Conservation (phyloP, 2,113 vertebrate genomes). For the Cyprinodon tularosa region DNA sequence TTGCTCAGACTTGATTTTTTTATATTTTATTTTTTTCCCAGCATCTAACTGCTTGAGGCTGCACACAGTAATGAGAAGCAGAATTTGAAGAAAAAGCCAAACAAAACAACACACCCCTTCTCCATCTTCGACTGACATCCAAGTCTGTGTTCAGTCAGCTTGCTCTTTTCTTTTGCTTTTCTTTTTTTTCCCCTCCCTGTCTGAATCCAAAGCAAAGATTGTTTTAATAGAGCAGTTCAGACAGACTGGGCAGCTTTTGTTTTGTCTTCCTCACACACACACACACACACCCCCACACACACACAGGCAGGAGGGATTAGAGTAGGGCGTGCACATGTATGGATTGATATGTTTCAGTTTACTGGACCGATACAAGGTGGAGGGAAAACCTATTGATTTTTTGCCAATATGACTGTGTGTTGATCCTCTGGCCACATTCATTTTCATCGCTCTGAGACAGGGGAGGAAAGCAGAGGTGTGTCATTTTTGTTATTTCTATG, state of each 20-base stretch:
- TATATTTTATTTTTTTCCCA: rapidly evolving
- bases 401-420: conserved; percentile 73
- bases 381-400: conserved; percentile 69
- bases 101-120: conserved; percentile 65
- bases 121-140: conserved; percentile 72
- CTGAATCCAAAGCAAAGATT: conserved; percentile 76
- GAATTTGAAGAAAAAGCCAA: conserved; percentile 72
- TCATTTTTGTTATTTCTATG: conserved; percentile 72
- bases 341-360: conserved; percentile 77
- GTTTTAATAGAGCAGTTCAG: conserved; percentile 77
- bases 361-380: conserved; percentile 66
- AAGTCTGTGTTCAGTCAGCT: conserved; percentile 70
- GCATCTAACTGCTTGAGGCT: conserved; percentile 66
- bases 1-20: conserved; percentile 61
- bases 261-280: conserved; percentile 34
- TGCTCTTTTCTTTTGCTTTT: conserved; percentile 60
- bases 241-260: conserved; percentile 69
- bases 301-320: conserved; percentile 55
- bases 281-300: conserved; percentile 19
- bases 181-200: conserved; percentile 59
- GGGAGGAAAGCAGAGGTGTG: conserved; percentile 32
- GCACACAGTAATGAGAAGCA: conserved; percentile 73
- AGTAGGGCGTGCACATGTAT: conserved; percentile 49
- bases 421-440: conserved; percentile 70
- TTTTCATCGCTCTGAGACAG: conserved; percentile 65